Evolutionary conservation across 2,888 invertebrate species (phyloP), one percentile per base, ranked within the genome.

Genomic region (Spodoptera exigua): DNA sequence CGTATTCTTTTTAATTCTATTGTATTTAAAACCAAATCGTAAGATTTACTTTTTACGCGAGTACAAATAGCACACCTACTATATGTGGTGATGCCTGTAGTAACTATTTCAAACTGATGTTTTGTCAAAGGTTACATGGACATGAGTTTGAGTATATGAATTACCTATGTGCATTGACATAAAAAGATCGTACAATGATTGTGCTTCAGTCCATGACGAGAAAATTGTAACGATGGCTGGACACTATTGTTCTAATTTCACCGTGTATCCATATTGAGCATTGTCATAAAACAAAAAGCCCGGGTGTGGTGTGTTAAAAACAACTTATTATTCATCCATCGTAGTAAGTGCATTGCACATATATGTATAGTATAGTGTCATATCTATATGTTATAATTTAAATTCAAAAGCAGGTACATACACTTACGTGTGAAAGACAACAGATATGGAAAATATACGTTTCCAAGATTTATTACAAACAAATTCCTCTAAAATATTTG

Each of bases 101-200:
- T 55, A 59, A 48, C 60, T 58, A 64, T 70, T 74, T 78, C 70
- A 74, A 75, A 84, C 83, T 87, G 84, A 82, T 87, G 80, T 76
- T 79, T 78, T 71, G 79, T 73, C 80, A 81, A 77, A 79, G 51
- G 61, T 18, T 45, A 49, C 59, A 44, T 57, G 43, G 48, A 64
- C 76, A 67, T 62, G 51, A 36, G 44, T 44, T 39, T 51, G 51
- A 34, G 27, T 12, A 51, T 27, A 55, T 47, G 17, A 36, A 35
- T 14, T 48, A 52, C 7, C 13, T 61, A 66, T 10, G 5, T 51
- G 59, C 7, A 87, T 86, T 80, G 81, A 85, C 85, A 89, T 88
- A 89, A 84, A 89, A 84, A 84, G 83, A 88, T 87, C 78, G 80
- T 79, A 92, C 91, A 93, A 92, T 93, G 91, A 86, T 86, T 89